Evolutionary conservation across 2,888 invertebrate species (phyloP).

Genomic region (Notodonta ziczac): DNA sequence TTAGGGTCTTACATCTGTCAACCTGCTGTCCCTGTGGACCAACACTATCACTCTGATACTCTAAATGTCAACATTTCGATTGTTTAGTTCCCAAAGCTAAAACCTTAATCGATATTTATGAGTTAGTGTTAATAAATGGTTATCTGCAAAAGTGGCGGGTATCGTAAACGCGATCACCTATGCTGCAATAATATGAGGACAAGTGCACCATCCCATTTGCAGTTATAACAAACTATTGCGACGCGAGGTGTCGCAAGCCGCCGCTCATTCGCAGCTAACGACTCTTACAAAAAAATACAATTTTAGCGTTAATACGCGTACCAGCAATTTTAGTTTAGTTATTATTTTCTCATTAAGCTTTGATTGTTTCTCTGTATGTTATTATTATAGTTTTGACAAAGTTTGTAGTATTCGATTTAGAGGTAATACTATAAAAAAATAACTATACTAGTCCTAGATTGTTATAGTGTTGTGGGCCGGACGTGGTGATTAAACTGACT

Average conservation of each 20-base stretch:
- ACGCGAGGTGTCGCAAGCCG: neutral
- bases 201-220: neutral
- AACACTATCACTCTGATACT: neutral
- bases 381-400: neutral
- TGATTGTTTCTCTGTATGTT: neutral
- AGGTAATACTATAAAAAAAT: neutral
- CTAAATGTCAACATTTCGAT: neutral
- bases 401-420: neutral
- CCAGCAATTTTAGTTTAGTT: neutral
- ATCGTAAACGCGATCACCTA: neutral
- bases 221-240: neutral
- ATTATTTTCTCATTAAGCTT: constrained; percentile 1
- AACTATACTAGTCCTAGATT: neutral
- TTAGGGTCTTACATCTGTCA: neutral
- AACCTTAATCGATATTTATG: too few species aligned
- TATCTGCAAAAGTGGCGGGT: too few species aligned
- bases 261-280: neutral
- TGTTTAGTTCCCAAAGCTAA: too few species aligned
- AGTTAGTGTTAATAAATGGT: too few species aligned
- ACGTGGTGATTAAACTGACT: neutral
- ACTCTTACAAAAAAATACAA: neutral
- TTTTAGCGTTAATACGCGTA: neutral
- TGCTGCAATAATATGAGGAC: neutral
- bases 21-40: neutral
- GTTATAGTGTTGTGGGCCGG: neutral